Evolutionary conservation across 2,113 vertebrate genomes (phyloP), one percentile per base, ranked within the genome.

Genomic region (Galemys pyrenaicus): DNA sequence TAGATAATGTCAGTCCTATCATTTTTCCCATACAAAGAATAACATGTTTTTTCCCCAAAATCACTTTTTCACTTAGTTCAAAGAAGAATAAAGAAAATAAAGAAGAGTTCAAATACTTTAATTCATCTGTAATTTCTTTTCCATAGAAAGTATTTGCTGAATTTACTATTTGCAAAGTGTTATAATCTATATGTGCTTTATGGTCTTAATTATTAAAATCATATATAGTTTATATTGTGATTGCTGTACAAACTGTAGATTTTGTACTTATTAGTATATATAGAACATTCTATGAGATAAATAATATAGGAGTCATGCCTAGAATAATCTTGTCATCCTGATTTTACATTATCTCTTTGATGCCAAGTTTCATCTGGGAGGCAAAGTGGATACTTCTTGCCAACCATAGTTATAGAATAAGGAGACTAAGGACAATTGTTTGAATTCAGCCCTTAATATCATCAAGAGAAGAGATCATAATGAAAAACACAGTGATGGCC

Each of bases 341-440:
- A 7, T 74, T 16, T 24, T 65, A 2, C 22, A n/a, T 30, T 65
- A 24, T 54, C 13, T 64, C 44, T 32, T 74, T n/a, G 19, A 70
- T 56, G 37, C 39, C 10, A 37, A 58, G 15, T 22, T 84, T 77
- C n/a, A 17, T 28, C 2, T 13, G 8, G 17, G 37, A 65, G 5
- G 9, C 10, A 44, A 35, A 41, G 3, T 11, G 2, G 9, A 9
- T 80, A 5, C 41, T 92, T 78, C 39, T 56, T 5, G 35, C 24
- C 16, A 67, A 78, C 16, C 6, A 13, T 17, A 3, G 1, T 17
- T 8, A 35, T 35, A 71, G 12, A 85, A 71, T 15, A 12, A 41
- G 2, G 39, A 16, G 28, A 41, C 65, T 3, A 51, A 51, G 0
- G 0, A 1, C 1, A 30, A 35, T 5, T 51, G 11, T 1, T 15